These are phyloP conservation scores for Aldrovandia affinis DNA, from an alignment of 2,797 vertebrate species.

Conservation along the genomic window DNA sequence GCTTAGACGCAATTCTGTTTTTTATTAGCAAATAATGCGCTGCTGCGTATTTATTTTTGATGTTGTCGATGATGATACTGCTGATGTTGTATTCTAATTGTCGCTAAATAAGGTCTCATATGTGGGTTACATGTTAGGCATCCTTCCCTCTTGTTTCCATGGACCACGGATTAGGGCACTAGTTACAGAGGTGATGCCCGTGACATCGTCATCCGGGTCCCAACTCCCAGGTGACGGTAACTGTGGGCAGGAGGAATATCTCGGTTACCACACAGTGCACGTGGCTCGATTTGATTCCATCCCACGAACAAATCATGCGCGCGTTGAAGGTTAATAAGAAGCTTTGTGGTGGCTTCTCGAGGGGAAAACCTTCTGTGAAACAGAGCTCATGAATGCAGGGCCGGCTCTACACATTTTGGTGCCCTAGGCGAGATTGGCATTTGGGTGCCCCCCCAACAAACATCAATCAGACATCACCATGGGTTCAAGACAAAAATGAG, in stretches of 20 bases:
- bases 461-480: too few species aligned
- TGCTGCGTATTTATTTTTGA: not conserved
- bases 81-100: not conserved
- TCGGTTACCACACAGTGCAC: not conserved
- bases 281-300: not conserved
- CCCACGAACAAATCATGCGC: too few species aligned
- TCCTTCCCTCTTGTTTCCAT: not conserved
- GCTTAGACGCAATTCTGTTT: constrained; percentile 6
- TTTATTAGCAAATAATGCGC: not conserved
- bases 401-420: too few species aligned
- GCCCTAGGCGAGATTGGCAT: too few species aligned
- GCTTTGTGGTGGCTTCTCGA: not conserved
- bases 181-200: not conserved
- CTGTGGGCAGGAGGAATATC: not conserved
- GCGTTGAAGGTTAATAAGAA: not conserved
- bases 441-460: too few species aligned
- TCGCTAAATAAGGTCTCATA: not conserved
- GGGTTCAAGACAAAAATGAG: too few species aligned
- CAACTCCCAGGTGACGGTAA: not conserved
- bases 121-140: not conserved
- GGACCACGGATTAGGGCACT: not conserved
- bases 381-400: too few species aligned
- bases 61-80: not conserved
- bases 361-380: too few species aligned
- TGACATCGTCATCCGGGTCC: not conserved